A percentile compares a stretch with the other conserved stretches of the same genome.
Evolutionary conservation across 2,113 vertebrate species (phyloP).

Genomic region (Puma concolor): DNA sequence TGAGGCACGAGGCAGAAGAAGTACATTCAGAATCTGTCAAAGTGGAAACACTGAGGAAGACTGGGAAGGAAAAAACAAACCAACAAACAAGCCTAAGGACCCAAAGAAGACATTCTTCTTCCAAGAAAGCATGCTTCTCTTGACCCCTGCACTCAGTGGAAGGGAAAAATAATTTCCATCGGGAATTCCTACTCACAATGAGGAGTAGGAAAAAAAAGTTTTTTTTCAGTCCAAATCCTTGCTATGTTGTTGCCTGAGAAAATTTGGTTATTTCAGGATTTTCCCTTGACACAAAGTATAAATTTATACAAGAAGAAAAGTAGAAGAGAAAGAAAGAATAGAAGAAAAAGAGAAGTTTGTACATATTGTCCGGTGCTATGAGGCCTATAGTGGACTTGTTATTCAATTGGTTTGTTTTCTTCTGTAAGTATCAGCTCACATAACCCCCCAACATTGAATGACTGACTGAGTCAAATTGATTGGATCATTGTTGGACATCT

Average conservation of each 20-base stretch:
- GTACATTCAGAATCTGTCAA: neutral
- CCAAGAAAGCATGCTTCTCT: neutral
- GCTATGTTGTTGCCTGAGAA: neutral
- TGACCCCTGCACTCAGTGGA: neutral
- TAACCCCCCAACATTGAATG: neutral
- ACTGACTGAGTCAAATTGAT: neutral
- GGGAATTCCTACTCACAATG: neutral
- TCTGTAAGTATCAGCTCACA: neutral
- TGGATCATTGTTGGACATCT: neutral
- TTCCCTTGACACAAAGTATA: neutral
- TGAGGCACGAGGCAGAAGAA: neutral
- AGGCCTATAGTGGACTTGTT: neutral
- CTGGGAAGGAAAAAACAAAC: neutral
- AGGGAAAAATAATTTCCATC: neutral
- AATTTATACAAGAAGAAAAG: neutral
- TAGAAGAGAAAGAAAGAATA: neutral
- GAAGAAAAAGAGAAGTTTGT: neutral
- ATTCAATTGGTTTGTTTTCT: neutral
- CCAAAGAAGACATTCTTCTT: neutral
- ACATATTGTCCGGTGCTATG: neutral
- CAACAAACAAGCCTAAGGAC: neutral
- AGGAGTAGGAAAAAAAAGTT: neutral
- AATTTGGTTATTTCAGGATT: conserved; percentile 25
- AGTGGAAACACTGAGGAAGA: neutral
- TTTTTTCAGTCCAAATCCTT: neutral